Evolutionary conservation across 2,888 invertebrate species (phyloP), one percentile per base, ranked within the genome.

Genomic region (Hyalella azteca): DNA sequence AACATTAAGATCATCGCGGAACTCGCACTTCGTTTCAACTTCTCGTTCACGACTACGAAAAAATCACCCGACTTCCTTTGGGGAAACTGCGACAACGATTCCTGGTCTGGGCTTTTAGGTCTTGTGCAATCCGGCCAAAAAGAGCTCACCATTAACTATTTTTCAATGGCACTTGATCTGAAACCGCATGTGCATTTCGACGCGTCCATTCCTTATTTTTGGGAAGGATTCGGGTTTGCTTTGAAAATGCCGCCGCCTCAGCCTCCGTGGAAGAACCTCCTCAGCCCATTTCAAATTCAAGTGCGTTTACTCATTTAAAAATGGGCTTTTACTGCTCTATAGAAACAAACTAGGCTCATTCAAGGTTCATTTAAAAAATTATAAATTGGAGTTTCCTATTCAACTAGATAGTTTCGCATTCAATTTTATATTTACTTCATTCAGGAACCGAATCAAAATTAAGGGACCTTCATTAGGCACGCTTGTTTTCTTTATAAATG

Each of bases 181-280:
- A 66, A 66, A 19, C 32, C 36, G 19, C 66, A 36, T 5, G 19
- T n/a, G 26, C 36, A 66, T 36, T 66, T 66, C n/a, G 66, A 66
- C 19, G 66, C 66, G 39, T 66, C 66, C 36, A 36, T 66, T 13
- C 29, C 66, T 36, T 66, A 66, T 36, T 29, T 36, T 22, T 66
- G 66, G 66, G 66, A 66, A 66, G 66, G 66, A 7, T 66, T 66
- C 36, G 66, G 66, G 13, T 66, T 66, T 36, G 66, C 66, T 15
- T 19, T 66, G 13, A 66, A 66, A 19, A 66, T 22, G 66, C 66
- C 36, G 36, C 15, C 32, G 36, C 66, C 66, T 1, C 36, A 29
- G 3, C 66, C 66, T 36, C 36, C 66, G 3, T 66, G 66, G 66
- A 66, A 2, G 66, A 36, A 22, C 19, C 36, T 66, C 15, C 66